Percentiles rank a stretch among this genome's conserved stretches.
Conservation (phyloP, 2,113 vertebrate species). For the Nannobrachium achirus region DNA sequence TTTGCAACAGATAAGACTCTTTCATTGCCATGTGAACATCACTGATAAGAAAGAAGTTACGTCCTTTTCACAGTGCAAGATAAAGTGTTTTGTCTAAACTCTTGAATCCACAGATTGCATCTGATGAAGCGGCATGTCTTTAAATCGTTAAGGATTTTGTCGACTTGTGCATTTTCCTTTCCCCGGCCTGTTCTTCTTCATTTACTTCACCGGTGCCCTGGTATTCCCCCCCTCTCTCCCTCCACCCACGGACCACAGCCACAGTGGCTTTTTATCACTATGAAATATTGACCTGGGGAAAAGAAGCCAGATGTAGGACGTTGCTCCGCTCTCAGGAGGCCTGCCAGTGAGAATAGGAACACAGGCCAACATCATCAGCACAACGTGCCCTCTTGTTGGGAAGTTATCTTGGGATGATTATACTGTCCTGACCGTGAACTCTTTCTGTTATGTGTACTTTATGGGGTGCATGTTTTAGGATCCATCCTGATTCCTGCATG, state of each 20-base stretch:
- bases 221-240: background rate
- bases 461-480: background rate
- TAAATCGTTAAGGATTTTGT: background rate
- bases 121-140: background rate
- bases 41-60: too few relatives aligned
- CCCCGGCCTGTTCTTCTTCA: background rate
- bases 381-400: conserved; percentile 13
- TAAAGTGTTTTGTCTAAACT: background rate
- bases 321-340: conserved; percentile 25
- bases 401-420: conserved; percentile 13
- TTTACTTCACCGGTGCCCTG: background rate
- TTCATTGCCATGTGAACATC: background rate
- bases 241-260: background rate
- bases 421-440: conserved; percentile 30
- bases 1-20: background rate
- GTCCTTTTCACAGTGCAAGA: background rate
- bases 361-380: conserved; percentile 21
- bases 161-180: background rate
- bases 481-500: conserved; percentile 1
- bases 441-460: background rate
- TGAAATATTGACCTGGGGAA: conserved; percentile 37
- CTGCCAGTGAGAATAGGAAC: conserved; percentile 10
- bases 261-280: conserved; percentile 32
- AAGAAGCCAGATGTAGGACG: conserved; percentile 25
- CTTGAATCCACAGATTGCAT: background rate